Evolutionary conservation across 2,888 invertebrate species (phyloP), one percentile per base, ranked within the genome.

Genomic region (Mylabris sibirica): DNA sequence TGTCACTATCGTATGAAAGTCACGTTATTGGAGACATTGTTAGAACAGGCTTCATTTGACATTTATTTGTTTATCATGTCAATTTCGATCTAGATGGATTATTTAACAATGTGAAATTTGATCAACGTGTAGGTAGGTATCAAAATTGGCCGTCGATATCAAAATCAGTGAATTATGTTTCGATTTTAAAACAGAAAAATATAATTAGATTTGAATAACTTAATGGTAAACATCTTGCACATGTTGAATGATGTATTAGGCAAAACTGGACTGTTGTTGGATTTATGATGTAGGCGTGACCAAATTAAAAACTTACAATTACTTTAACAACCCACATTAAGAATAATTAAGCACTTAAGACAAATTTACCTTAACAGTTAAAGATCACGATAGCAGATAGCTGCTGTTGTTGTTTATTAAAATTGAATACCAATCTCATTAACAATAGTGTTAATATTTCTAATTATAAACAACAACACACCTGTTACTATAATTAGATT

Each of bases 281-380:
- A 62, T 62, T 62, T 62, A 62, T 22, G 17, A 9, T 44, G 41
- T 41, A 26, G 62, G 62, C 62, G 62, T 62, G 62, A 62, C 26
- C 12, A 26, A 26, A 57, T 57, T 57, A 57, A 57, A n/a, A 26
- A 57, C 57, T 57, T 57, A 17, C 49, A 49, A 49, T 49, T 49
- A 57, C 24, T 57, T 20, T 14, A 57, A 57, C 57, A 11, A 24
- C 57, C 57, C 24, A 57, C 57, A 24, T 57, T 26, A 26, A 26
- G 3, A n/a, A 57, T 57, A 1, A 53, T 53, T 53, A 53, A 9
- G 20, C 20, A 57, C 57, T 57, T 20, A 24, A 57, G 24, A 57
- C 9, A 22, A n/a, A 24, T 57, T 57, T 9, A 57, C 57, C 57
- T 57, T 24, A 24, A 57, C 22, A 20, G 44, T 49, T 49, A 20